Base-by-base conservation (phyloP, 37 sponge, comb jelly and placozoan genomes). In the Aphrocallistes beatrix region DNA sequence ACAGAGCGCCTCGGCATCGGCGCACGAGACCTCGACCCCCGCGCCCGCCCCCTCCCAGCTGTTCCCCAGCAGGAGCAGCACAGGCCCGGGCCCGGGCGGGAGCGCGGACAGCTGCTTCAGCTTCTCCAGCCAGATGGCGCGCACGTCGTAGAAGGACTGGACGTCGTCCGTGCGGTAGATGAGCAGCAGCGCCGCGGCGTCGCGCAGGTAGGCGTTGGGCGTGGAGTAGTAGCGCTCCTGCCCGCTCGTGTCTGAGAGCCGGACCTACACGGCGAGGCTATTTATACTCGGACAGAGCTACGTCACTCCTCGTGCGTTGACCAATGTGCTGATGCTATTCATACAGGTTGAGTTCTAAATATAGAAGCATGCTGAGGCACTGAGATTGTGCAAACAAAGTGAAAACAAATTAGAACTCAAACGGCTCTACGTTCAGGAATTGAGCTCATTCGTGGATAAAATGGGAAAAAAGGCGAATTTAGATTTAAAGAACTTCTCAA, bases 231-330 rank as follows among this genome's bases (percentile, higher is more conserved):
- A 60, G 8, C 34, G 25, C 75, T 60, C 75, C 34, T 60, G 75
- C 6, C 75, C 75, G n/a, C n/a, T 60, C 75, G 75, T 60, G 34
- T 60, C 75, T 13, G 75, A 60, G 75, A 60, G 75, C 21, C 75
- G 75, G 3, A 60, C 75, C 75, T 60, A 30, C 3, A n/a, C n/a
- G n/a, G n/a, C n/a, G n/a, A n/a, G n/a, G n/a, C n/a, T n/a, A n/a
- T n/a, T n/a, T n/a, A n/a, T n/a, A n/a, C n/a, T n/a, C n/a, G n/a
- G n/a, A n/a, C n/a, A n/a, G n/a, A n/a, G n/a, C n/a, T n/a, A n/a
- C n/a, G n/a, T n/a, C n/a, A n/a, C n/a, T n/a, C n/a, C n/a, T n/a
- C n/a, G n/a, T n/a, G n/a, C n/a, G n/a, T n/a, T n/a, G n/a, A n/a
- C n/a, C n/a, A n/a, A n/a, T n/a, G n/a, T n/a, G n/a, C n/a, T n/a